phyloP scores from a whole-genome alignment of 1,140 invertebrate genomes.

The Drosophila parabipectinata region DNA sequence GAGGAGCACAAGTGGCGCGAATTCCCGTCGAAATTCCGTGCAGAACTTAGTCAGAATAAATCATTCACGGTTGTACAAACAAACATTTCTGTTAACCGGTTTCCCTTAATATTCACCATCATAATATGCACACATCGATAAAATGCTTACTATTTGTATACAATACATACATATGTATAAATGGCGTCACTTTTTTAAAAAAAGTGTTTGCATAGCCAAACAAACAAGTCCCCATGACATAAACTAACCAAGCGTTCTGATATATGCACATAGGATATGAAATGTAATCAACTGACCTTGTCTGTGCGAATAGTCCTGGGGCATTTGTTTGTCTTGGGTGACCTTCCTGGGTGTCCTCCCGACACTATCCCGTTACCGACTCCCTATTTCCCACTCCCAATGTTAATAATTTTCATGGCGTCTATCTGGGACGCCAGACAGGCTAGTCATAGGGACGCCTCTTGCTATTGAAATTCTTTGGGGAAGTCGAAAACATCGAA shows the following conservation, averaged over 20 bases:
- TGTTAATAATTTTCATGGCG: constrained; percentile 13
- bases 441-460: constrained; percentile 64
- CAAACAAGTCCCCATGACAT: constrained; percentile 12
- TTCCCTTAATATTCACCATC: neutral
- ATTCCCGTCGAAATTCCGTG: constrained; percentile 1
- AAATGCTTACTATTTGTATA: neutral
- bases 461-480: constrained; percentile 17
- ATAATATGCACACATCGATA: neutral
- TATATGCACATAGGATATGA: constrained; percentile 17
- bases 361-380: neutral
- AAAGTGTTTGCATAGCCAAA: constrained; percentile 18
- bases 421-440: constrained; percentile 50
- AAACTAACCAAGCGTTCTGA: constrained; percentile 2
- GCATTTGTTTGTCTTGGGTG: constrained; percentile 1
- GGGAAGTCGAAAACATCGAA: constrained; percentile 35
- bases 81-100: neutral
- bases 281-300: constrained; percentile 34
- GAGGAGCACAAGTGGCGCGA: neutral
- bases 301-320: constrained; percentile 4
- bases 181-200: constrained; percentile 18
- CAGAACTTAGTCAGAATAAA: neutral
- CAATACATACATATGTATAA: neutral
- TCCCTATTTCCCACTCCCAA: neutral
- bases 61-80: no score
- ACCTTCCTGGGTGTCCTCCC: constrained; percentile 30